Evolutionary conservation across 2,797 vertebrate species (phyloP), one percentile per base, ranked within the genome.

Genomic region (Benthosema pterotum): DNA sequence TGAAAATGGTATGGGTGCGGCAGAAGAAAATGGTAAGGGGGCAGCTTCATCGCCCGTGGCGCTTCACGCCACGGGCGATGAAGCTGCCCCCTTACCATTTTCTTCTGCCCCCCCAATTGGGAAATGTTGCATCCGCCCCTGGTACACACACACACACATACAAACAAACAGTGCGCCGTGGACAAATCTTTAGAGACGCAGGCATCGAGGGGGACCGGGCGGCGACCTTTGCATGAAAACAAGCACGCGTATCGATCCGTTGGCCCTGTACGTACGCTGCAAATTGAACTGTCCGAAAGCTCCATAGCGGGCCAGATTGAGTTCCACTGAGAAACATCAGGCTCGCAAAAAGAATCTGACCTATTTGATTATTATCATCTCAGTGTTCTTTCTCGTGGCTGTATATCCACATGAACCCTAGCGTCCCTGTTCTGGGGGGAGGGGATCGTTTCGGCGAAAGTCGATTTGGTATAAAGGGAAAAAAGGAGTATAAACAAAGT

Each of bases 201-300:
- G 72, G 66, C 70, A 73, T 79, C 68, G 79, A 74, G 71, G 70
- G 74, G 4, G 58, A 72, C 69, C 52, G 46, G 48, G 70, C 81
- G 48, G 70, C 81, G 88, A 89, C 85, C 87, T 85, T 84, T 87
- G 71, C 80, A 59, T 67, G 74, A 79, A 82, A 86, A 87, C 80
- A 78, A 81, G 83, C 52, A 73, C 79, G 61, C 14, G 66, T 61
- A 87, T 91, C 28, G 76, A 91, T 88, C 71, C n/a, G 25, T n/a
- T 3, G 5, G 48, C 19, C 60, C 72, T 80, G 82, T 80, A n/a
- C n/a, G n/a, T n/a, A n/a, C 74, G 63, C 72, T 73, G 67, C 68
- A 85, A 80, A 86, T 82, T 80, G 76, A 88, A 84, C 72, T 68
- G 77, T 82, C 87, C 65, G 48, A 51, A 38, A 73, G 52, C 53